Evolutionary conservation across 2,113 vertebrate genomes (phyloP).

Genomic region (Pelobates fuscus): DNA sequence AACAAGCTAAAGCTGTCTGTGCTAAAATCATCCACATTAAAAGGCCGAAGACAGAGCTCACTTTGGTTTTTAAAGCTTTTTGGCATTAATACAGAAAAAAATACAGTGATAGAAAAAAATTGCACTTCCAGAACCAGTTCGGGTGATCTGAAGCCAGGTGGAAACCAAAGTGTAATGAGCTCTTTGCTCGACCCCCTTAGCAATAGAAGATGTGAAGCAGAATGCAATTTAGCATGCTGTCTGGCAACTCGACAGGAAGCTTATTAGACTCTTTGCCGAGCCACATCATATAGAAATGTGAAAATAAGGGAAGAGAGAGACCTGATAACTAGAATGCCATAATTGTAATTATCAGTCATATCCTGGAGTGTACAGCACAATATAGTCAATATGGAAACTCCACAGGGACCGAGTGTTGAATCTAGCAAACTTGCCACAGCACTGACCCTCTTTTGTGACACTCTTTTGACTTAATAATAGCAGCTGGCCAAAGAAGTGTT

Average conservation of each 20-base stretch:
- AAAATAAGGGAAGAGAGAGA: slow-evolving; percentile 42
- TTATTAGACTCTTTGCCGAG: slow-evolving; percentile 53
- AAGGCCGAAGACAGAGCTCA: not conserved
- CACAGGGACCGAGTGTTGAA: slow-evolving; percentile 42
- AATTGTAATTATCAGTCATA: slow-evolving; percentile 49
- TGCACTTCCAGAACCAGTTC: slow-evolving; percentile 15
- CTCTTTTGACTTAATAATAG: slow-evolving; percentile 67
- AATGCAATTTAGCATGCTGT: slow-evolving; percentile 40
- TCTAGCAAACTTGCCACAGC: slow-evolving; percentile 52
- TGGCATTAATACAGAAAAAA: slow-evolving; percentile 3
- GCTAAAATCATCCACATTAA: slow-evolving; percentile 4
- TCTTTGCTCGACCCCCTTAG: slow-evolving; percentile 20
- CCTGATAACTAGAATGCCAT: slow-evolving; percentile 46
- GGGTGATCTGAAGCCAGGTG: slow-evolving; percentile 30
- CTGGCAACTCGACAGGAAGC: slow-evolving; percentile 42
- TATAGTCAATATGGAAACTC: slow-evolving; percentile 26
- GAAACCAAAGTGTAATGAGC: slow-evolving; percentile 40
- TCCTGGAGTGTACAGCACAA: slow-evolving; percentile 34
- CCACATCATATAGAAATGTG: slow-evolving; percentile 46
- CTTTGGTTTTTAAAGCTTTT: slow-evolving; percentile 11
- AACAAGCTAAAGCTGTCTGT: slow-evolving; percentile 16
- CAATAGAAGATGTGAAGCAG: slow-evolving; percentile 40
- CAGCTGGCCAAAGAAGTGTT: slow-evolving; percentile 75
- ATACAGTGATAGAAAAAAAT: not conserved
- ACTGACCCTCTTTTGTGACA: slow-evolving; percentile 57